Percentiles rank a stretch among this genome's conserved stretches.
phyloP scores from a whole-genome alignment of 2,888 invertebrate species.

The Drosophila barbarae region DNA sequence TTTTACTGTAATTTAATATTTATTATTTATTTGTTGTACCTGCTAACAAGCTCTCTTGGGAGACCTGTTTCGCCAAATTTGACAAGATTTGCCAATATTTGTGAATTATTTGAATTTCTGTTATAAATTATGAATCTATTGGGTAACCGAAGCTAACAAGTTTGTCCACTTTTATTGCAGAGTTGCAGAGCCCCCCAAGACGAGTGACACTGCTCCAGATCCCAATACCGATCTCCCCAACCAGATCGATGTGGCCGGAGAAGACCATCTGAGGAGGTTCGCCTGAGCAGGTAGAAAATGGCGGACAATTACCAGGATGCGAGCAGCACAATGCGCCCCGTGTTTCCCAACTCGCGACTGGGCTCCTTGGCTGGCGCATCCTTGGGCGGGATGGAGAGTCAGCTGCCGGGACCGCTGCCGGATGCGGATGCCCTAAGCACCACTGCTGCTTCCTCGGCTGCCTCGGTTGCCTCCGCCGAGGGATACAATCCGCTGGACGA shows the following conservation, averaged over 20 bases:
- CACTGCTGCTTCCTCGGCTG: constrained; percentile 12
- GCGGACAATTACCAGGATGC: constrained; percentile 75
- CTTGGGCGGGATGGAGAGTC: constrained; percentile 47
- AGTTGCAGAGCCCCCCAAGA: constrained; percentile 14
- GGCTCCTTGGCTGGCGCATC: constrained; percentile 67
- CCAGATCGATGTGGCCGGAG: constrained; percentile 55
- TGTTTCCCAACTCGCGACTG: constrained; percentile 78
- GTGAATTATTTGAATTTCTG: constrained; percentile 19
- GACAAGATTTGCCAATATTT: constrained; percentile 61
- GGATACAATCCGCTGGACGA: constrained; percentile 65
- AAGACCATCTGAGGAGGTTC: constrained; percentile 37
- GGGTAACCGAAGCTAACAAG: constrained; percentile 52
- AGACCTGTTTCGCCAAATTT: constrained; percentile 44
- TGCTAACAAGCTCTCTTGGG: constrained; percentile 54
- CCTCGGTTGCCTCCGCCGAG: constrained; percentile 29
- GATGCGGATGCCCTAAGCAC: constrained; percentile 19
- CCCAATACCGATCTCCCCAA: constrained; percentile 29
- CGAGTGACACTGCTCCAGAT: constrained; percentile 11
- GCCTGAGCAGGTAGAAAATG: constrained; percentile 77
- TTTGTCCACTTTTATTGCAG: constrained; percentile 30
- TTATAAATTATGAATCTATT: constrained; percentile 12
- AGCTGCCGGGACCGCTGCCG: constrained; percentile 61
- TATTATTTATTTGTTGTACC: background rate
- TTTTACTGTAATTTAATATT: background rate
- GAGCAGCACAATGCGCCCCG: constrained; percentile 77